These are phyloP conservation scores for Drosophila bocki DNA, from an alignment of 1,140 invertebrate genomes.

Conservation along the genomic window DNA sequence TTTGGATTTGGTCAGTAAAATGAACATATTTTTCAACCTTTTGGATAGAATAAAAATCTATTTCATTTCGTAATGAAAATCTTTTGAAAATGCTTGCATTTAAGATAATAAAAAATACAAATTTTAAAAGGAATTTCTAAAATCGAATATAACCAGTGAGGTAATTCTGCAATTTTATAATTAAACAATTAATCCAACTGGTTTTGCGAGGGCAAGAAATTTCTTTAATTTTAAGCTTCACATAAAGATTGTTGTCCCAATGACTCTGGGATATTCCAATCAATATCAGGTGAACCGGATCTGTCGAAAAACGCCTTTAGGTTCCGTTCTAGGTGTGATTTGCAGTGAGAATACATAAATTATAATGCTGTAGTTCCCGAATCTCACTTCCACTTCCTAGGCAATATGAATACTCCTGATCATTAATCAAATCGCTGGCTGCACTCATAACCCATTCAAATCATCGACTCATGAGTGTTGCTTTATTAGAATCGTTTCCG, in stretches of 20 bases:
- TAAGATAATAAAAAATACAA: too few species aligned
- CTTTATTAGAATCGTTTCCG: conserved; percentile 52
- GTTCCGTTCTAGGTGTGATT: conserved; percentile 12
- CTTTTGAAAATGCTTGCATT: neutral
- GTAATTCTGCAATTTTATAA: neutral
- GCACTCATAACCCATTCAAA: conserved; percentile 53
- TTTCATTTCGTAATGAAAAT: neutral
- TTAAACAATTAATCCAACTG: neutral
- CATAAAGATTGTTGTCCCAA: neutral
- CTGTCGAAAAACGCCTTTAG: neutral
- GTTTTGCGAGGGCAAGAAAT: neutral
- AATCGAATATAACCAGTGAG: neutral
- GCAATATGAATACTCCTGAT: conserved; percentile 1
- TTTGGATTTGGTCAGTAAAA: conserved; percentile 26
- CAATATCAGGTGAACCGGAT: conserved; percentile 3
- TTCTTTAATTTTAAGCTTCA: neutral
- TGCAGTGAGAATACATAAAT: conserved; percentile 13
- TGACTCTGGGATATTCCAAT: conserved; percentile 3
- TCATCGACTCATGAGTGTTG: conserved; percentile 39
- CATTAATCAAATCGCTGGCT: conserved; percentile 46
- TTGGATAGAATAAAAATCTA: neutral
- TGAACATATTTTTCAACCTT: neutral
- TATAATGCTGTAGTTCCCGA: conserved; percentile 14
- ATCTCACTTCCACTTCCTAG: conserved; percentile 32
- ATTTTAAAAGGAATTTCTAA: neutral